Evolutionary conservation across 2,113 vertebrate species (phyloP), one percentile per base, ranked within the genome.

Genomic region (Syngnathus floridae): DNA sequence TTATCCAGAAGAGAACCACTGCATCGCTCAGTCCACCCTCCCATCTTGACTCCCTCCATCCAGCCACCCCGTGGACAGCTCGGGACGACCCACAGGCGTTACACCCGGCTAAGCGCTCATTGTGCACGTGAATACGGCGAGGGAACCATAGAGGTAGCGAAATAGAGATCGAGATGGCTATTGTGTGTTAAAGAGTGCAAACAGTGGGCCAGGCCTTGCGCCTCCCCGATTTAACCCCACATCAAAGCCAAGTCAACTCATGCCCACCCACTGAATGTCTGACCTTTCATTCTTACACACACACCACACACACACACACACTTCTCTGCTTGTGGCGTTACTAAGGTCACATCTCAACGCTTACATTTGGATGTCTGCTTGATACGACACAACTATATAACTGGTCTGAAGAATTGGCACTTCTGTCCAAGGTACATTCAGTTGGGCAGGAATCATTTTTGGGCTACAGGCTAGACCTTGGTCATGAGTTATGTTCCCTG

Each of bases 181-280:
- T 89, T 88, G 85, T 86, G 74, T 19, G 69, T 75, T 84, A 85
- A 82, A 84, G 81, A 77, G 88, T 78, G 90, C 85, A 93, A 94
- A 94, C 80, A 94, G 85, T 72, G 74, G 82, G 72, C 74, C 74
- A 36, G 72, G 74, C 76, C 71, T 76, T 73, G 72, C 61, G 26
- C 82, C 81, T 83, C 82, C 80, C 76, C 16, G 72, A 83, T 80
- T 80, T 77, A 79, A 68, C 75, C 62, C 14, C 69, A 88, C 93
- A 95, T 98, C 94, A 98, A 98, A 98, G 95, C 89, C 93, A 88
- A 81, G 80, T 89, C 92, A 95, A 93, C 85, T 91, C 73, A 59
- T 83, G 0, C 73, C 78, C 80, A 76, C 85, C 71, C 64, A 76
- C 85, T 68, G 58, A 72, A 79, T 75, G 73, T 80, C 62, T 83